Evolutionary conservation across 2,113 vertebrate species (phyloP), one percentile per base, ranked within the genome.

Genomic region (Ellobius talpinus): DNA sequence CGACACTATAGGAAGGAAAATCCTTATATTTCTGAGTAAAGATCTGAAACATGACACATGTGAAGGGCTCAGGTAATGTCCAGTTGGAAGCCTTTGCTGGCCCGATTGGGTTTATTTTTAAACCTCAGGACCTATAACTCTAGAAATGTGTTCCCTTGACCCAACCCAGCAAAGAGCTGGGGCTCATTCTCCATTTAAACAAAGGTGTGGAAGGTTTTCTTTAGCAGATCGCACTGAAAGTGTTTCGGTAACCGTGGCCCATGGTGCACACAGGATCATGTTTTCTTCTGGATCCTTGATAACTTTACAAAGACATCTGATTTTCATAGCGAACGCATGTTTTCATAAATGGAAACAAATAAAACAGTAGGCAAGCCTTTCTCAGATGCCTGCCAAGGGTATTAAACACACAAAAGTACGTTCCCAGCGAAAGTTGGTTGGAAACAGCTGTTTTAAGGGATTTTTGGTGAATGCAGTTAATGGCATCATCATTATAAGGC

Each of bases 271-370:
- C 81, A 86, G 72, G 50, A 12, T 55, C 33, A 24, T 47, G 0
- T 94, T 96, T 92, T 45, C 92, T 88, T 95, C 36, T 29, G 61
- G 58, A 86, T 76, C 89, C 96, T 94, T 93, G 97, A 97, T 97
- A 95, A 96, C 91, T 97, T 97, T 91, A 97, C 89, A 84, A 97
- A 97, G 42, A 89, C 94, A 96, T 96, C 87, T 98, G 96, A 98
- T 95, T 97, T 97, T 97, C 93, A 95, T 90, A 96, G 87, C 11
- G 39, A 97, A 95, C 0, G 76, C 95, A 93, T 96, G 97, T 97
- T 98, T 97, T 98, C 96, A 92, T 97, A 98, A 97, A 97, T 97
- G 96, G 95, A 97, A 98, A 98, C 96, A 97, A 98, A 98, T 98
- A 97, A 98, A 98, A 97, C 96, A 82, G 95, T 89, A 97, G 95